Base-by-base conservation (phyloP, 2,888 invertebrate genomes). In the Ochlodes sylvanus region DNA sequence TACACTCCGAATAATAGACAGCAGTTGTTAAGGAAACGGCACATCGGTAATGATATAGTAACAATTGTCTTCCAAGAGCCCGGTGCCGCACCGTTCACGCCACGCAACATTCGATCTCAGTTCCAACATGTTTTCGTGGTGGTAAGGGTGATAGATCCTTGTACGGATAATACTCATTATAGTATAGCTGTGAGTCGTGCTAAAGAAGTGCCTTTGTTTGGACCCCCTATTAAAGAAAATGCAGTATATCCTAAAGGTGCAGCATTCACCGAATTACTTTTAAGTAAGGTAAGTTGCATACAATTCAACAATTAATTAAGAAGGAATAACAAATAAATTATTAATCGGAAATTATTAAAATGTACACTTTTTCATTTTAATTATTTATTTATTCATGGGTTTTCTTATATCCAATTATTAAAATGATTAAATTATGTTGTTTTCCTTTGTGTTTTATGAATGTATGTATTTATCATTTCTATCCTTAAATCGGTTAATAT, bases 61-160 rank as follows among this genome's bases (percentile, higher is more conserved):
- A 99, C 99, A 14, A 97, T 99, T 77, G 97, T 99, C 69, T 99
- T 99, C 94, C 97, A 97, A 95, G 98, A 98, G 88, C 98, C 98
- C 0, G 98, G 98, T 60, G 97, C 99, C 21, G 94, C 96, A 67
- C 98, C 98, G 0, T 99, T 99, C 89, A 98, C 98, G 68, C 98
- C 99, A 63, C 96, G 97, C 81, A 97, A 97, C 79, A 98, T 99
- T 77, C 95, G 99, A 69, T 99, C 98, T 60, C 99, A 99, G 87
- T 99, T 99, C 90, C 99, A 99, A 87, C 99, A 99, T 89, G 99
- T 99, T 41, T 99, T 99, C 89, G 97, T 99, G 75, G 96, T 99
- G 63, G 97, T 99, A 9, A 94, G 97, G 78, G 98, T 96, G 5
- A 95, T 97, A 68, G 97, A 98, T 88, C 98, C 98, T 3, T 98